Base-by-base conservation (phyloP, 2,113 vertebrate genomes). In the Hipposideros armiger region DNA sequence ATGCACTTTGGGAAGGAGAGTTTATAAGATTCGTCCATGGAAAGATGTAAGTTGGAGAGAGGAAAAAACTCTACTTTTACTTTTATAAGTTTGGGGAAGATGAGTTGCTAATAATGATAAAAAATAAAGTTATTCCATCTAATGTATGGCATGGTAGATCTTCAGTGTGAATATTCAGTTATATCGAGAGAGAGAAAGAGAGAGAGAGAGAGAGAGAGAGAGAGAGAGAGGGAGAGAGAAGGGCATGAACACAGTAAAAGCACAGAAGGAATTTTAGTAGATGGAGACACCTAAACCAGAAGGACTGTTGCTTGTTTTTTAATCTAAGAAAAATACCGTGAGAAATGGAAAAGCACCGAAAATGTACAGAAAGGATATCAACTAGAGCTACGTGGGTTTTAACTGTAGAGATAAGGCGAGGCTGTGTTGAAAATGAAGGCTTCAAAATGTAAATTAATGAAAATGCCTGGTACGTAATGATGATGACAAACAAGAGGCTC, bases 1-100 rank as follows among this genome's bases (percentile, higher is more conserved):
- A 67, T 26, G 20, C 45, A 56, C 83, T 76, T 87, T n/a, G 11
- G 76, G 83, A 87, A 94, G 67, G 91, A 89, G 80, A 73, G 58
- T 64, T 86, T 42, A 16, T 10, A 52, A 89, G 73, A 26, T 80
- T 28, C 82, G 24, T 89, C 52, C 76, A 20, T 9, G 40, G 76
- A 60, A 88, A 85, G 50, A 67, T 64, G 28, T 72, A 86, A 47
- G 36, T 85, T 64, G 72, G 52, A 93, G 36, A 83, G 66, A 81
- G 36, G 66, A n/a, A 30, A 32, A 62, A 16, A 10, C n/a, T 56
- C 8, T 78, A 24, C 5, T 47, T 67, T 62, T n/a, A 30, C 50
- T 40, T 60, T 45, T 47, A 28, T 32, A 72, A 62, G 32, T 80
- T 54, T 73, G 47, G 10, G 70, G 70, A 69, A 90, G 66, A 69